Percentiles rank a stretch among this genome's conserved stretches.
Conservation (phyloP, 35 echinoderm and acorn worm genomes). For the Heliocidaris tuberculata region DNA sequence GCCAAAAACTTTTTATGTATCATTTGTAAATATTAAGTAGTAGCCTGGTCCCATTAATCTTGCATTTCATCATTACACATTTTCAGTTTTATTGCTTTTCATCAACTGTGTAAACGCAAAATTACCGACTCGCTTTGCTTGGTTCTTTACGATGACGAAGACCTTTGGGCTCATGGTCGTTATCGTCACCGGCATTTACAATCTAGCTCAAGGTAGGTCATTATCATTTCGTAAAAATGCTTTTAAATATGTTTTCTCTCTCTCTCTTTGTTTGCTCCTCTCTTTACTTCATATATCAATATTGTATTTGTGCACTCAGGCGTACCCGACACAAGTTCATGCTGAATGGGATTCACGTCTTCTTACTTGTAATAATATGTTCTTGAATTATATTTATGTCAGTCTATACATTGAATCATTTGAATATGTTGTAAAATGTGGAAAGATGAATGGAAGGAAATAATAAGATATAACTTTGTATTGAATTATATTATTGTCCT, state of each 20-base stretch:
- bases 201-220: constrained; percentile 19
- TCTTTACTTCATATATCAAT: background rate
- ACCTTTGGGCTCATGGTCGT: constrained; percentile 28
- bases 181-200: background rate
- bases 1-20: no score
- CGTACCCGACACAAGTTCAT: no score
- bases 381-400: background rate
- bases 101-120: constrained; percentile 23
- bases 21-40: no score
- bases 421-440: background rate
- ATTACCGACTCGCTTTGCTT: background rate
- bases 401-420: background rate
- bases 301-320: background rate
- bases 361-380: background rate
- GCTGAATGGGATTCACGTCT: background rate
- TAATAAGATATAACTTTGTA: no score
- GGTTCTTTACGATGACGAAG: constrained; percentile 17
- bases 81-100: background rate
- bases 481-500: no score
- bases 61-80: background rate
- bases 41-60: no score
- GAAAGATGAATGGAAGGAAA: background rate
- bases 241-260: no score
- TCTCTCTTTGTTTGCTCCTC: no score
- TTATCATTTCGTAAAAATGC: background rate